Evolutionary conservation across 2,113 vertebrate species (phyloP).

Genomic region (Pterocles burchelli): DNA sequence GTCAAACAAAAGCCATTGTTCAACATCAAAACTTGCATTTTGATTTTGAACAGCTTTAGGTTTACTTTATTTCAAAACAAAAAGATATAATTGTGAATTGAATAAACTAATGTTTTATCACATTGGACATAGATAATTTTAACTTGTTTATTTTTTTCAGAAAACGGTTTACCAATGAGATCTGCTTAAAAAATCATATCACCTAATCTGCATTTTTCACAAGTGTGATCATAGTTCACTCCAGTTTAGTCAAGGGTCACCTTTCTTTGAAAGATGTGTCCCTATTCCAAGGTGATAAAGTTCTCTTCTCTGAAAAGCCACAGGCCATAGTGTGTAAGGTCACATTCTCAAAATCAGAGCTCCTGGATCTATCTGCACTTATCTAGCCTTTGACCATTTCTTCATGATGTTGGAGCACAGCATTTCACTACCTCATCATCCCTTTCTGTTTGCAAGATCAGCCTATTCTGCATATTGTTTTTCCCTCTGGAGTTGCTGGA

Average conservation of each 20-base stretch:
- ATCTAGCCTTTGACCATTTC: neutral
- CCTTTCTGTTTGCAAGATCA: neutral
- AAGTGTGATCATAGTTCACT: neutral
- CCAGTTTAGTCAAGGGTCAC: neutral
- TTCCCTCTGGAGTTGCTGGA: neutral
- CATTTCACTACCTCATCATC: neutral
- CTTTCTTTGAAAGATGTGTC: neutral
- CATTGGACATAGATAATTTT: neutral
- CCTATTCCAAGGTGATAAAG: neutral
- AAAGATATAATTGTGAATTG: neutral
- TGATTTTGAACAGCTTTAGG: neutral
- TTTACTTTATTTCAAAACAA: neutral
- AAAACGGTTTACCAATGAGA: neutral
- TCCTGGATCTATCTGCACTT: neutral
- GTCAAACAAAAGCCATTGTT: neutral
- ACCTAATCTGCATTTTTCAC: neutral
- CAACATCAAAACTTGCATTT: neutral
- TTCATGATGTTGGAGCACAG: neutral
- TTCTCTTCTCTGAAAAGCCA: neutral
- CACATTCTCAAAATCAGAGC: neutral
- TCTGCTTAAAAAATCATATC: neutral
- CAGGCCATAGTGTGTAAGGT: neutral
- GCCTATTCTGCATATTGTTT: neutral
- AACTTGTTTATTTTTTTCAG: neutral
- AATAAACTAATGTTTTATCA: neutral